Base-by-base conservation (phyloP, 2,797 vertebrate genomes). In the Novumbra hubbsi region DNA sequence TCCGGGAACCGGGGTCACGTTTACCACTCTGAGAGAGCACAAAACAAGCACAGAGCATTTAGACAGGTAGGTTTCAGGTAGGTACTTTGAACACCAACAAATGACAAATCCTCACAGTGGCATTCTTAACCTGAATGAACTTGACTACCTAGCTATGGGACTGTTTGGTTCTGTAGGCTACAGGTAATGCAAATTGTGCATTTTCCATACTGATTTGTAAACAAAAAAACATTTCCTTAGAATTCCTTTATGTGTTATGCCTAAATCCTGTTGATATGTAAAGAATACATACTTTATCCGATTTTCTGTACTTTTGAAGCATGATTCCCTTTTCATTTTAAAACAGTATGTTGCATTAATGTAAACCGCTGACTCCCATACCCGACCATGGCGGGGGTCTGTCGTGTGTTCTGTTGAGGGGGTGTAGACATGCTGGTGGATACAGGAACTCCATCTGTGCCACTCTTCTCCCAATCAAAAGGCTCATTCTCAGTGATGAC, bases 391-490 rank as follows among this genome's bases (percentile, higher is more conserved):
- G 95, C 95, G 55, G 95, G 95, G 0, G 95, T 96, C 83, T 95
- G 95, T 70, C 95, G 88, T 27, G 95, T 96, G 86, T 96, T 95
- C 80, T 95, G 95, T 88, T 96, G 95, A 19, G 94, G 94, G 0
- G 95, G 94, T 69, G 95, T 95, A 34, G 94, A 93, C 63, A 93
- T 95, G 89, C 94, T 96, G 24, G 93, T 95, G 69, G 95, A 94
- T 68, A 95, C 86, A 67, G 94, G 79, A 19, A 55, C 52, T n/a
- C 93, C 83, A 30, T 96, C 95, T 0, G 93, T 95, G 74, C 94
- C 95, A 0, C 92, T 92, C 84, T 95, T 96, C 86, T 96, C 95
- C 95, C 95, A 96, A 86, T 96, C 95, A 74, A 95, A 96, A 60
- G 95, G 93, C 90, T 96, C 95, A 0, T 96, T 96, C 88, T 96